Conservation (phyloP, 2,888 invertebrate species). For the Rotaria sp. region DNA sequence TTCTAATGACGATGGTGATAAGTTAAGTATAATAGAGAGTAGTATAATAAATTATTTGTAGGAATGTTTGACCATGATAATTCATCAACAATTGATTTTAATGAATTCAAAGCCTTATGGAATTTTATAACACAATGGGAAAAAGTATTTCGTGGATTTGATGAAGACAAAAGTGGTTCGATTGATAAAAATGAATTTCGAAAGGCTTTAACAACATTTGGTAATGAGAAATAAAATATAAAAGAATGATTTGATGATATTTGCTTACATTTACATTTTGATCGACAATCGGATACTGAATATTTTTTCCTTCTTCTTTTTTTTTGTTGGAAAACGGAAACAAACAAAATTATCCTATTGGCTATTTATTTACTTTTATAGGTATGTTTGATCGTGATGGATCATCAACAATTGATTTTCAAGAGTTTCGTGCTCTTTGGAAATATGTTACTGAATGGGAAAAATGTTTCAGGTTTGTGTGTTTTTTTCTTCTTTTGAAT, state of each 20-base stretch:
- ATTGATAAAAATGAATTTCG: conserved; percentile 84
- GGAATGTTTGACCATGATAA: conserved; percentile 83
- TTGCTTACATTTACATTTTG: neutral
- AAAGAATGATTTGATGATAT: neutral
- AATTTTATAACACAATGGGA: conserved; percentile 98
- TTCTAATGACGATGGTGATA: neutral
- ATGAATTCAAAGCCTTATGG: conserved; percentile 91
- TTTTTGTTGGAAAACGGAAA: conserved; percentile 66
- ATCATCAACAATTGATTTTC: conserved; percentile 80
- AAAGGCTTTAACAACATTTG: conserved; percentile 80
- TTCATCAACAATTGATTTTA: conserved; percentile 80
- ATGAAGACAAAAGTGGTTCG: conserved; percentile 75
- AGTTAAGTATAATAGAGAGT: neutral
- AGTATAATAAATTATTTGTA: conserved; percentile 25
- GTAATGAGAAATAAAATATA: conserved; percentile 58
- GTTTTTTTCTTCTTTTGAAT: conserved; percentile 59
- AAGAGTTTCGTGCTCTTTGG: conserved; percentile 91
- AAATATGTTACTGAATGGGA: conserved; percentile 98
- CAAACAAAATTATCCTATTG: conserved; percentile 75
- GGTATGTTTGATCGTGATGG: conserved; percentile 83
- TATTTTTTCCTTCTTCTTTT: neutral
- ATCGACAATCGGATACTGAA: neutral
- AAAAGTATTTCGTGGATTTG: conserved; percentile 84
- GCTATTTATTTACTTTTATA: conserved; percentile 86
- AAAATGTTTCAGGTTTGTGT: conserved; percentile 69